Conservation (phyloP, 2,113 vertebrate species). For the Alaudala cheleensis region DNA sequence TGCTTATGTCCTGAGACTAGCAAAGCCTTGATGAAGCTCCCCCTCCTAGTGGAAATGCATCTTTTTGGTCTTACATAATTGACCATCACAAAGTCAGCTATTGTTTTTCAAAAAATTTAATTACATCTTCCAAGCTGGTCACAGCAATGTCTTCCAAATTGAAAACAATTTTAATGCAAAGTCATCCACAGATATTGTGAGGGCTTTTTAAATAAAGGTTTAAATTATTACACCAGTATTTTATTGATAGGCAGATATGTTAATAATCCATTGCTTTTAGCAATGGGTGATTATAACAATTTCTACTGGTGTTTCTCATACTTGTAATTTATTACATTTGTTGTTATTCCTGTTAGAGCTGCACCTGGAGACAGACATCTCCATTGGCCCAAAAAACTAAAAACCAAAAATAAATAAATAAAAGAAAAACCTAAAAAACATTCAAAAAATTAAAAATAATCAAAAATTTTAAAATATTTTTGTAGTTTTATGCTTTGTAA, state of each 20-base stretch:
- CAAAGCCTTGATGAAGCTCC: background rate
- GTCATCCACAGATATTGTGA: background rate
- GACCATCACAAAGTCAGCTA: background rate
- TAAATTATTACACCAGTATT: background rate
- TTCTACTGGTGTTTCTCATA: background rate
- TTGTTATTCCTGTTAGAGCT: background rate
- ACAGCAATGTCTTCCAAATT: background rate
- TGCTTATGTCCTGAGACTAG: background rate
- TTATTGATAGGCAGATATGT: background rate
- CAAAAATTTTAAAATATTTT: background rate
- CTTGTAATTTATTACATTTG: background rate
- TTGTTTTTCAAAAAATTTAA: background rate
- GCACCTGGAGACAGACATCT: background rate
- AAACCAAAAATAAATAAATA: fast-evolving
- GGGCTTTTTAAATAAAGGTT: background rate
- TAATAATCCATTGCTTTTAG: background rate
- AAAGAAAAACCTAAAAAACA: fast-evolving
- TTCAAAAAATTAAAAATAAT: background rate
- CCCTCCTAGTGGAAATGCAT: background rate
- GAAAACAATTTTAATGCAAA: background rate
- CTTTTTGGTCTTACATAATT: background rate
- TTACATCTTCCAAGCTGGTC: background rate
- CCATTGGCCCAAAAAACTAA: background rate
- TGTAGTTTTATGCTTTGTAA: background rate
- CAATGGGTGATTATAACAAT: background rate